These are phyloP conservation scores for Pyrgilauda ruficollis DNA, from an alignment of 2,113 vertebrate species.

Conservation along the genomic window DNA sequence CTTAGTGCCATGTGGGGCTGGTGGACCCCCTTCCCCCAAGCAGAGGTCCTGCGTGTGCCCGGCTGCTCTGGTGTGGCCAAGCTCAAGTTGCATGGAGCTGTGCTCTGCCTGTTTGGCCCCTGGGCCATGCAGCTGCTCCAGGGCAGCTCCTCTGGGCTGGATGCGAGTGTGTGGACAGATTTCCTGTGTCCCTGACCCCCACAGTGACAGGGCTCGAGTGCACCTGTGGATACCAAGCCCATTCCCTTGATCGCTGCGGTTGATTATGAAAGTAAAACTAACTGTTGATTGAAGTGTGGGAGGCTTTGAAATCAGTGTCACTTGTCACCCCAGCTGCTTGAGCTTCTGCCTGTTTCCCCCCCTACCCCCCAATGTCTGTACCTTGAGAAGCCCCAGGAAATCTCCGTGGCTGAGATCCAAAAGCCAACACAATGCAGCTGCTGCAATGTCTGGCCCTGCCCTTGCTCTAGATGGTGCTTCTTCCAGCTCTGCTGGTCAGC, in stretches of 20 bases:
- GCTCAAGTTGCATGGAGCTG: fast-evolving
- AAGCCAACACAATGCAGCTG: background rate
- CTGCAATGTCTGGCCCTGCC: background rate
- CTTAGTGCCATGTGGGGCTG: background rate
- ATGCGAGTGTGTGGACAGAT: background rate
- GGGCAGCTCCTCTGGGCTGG: background rate
- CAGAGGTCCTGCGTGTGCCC: fast-evolving
- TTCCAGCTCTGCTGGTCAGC: background rate
- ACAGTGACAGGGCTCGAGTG: fast-evolving
- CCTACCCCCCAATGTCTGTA: background rate
- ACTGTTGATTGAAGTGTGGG: background rate
- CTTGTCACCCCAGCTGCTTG: background rate
- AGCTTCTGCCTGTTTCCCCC: background rate
- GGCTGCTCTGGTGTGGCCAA: fast-evolving
- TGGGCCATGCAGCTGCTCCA: background rate
- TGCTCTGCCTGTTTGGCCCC: background rate
- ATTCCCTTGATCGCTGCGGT: fast-evolving
- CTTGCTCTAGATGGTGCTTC: background rate
- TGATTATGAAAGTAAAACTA: background rate
- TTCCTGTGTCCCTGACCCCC: background rate
- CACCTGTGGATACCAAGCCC: background rate
- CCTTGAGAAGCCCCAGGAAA: background rate
- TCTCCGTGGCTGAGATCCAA: background rate
- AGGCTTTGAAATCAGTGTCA: background rate
- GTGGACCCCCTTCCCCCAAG: fast-evolving